Evolutionary conservation across 2,797 vertebrate genomes (phyloP).

Genomic region (Austrolebias charrua): DNA sequence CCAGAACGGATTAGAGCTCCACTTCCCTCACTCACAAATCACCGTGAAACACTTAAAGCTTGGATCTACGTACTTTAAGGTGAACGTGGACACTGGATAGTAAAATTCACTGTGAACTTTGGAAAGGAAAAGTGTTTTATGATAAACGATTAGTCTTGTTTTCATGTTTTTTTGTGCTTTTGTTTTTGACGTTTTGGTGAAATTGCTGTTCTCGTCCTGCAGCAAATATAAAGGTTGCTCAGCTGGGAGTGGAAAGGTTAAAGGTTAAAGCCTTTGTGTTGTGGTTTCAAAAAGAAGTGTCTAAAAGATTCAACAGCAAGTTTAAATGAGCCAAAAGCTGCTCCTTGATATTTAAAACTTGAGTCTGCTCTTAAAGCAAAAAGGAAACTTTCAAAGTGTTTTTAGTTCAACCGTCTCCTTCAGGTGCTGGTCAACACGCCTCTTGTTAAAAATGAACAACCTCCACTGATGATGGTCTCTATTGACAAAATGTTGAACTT

Average conservation of each 20-base stretch:
- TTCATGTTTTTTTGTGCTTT: slow-evolving; percentile 4
- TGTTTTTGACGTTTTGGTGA: slow-evolving; percentile 15
- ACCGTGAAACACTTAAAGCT: slow-evolving; percentile 42
- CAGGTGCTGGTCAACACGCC: slow-evolving; percentile 34
- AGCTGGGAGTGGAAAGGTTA: slow-evolving; percentile 37
- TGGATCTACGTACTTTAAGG: slow-evolving; percentile 44
- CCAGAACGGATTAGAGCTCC: slow-evolving; percentile 66
- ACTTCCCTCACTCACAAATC: slow-evolving; percentile 56
- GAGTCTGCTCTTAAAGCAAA: slow-evolving; percentile 2
- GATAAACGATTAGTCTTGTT: slow-evolving; percentile 22
- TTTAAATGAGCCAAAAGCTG: slow-evolving; percentile 29
- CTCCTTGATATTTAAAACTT: slow-evolving; percentile 4
- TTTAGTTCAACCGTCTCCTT: slow-evolving; percentile 22
- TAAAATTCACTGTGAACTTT: slow-evolving; percentile 18
- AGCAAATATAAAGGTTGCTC: slow-evolving; percentile 44
- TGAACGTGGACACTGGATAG: slow-evolving; percentile 27
- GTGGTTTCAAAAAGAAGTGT: slow-evolving; percentile 21
- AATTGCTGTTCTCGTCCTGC: slow-evolving; percentile 32
- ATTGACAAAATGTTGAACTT: slow-evolving; percentile 60
- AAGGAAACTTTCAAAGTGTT: slow-evolving; percentile 19
- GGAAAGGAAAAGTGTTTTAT: not conserved
- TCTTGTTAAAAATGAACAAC: slow-evolving; percentile 62
- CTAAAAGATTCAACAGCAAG: slow-evolving; percentile 10
- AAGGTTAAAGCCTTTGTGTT: slow-evolving; percentile 37
- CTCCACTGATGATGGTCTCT: slow-evolving; percentile 37